Evolutionary conservation across 2,888 invertebrate genomes (phyloP).

Genomic region (Ferdinandea cuprea): DNA sequence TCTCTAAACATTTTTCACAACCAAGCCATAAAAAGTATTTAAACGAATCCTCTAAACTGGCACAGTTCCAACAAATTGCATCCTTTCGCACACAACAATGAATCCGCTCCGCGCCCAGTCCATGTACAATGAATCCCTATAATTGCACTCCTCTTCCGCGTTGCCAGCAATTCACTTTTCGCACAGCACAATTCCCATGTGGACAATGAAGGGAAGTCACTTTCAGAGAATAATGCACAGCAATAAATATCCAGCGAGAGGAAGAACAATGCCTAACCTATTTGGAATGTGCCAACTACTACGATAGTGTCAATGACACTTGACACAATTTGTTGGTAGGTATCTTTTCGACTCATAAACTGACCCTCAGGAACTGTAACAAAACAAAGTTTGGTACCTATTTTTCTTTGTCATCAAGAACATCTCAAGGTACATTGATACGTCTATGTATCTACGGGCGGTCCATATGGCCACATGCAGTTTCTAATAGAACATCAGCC

Average conservation of each 20-base stretch:
- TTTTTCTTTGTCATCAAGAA: slow-evolving; percentile 28
- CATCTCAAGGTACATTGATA: too few relatives aligned
- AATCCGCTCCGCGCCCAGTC: background rate
- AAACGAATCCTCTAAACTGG: background rate
- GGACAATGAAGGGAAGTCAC: slow-evolving; percentile 52
- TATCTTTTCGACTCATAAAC: background rate
- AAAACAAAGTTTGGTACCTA: background rate
- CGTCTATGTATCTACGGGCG: background rate
- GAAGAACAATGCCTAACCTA: slow-evolving; percentile 34
- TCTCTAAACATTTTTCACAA: too few relatives aligned
- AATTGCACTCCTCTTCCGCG: slow-evolving; percentile 40
- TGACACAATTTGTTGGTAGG: slow-evolving; percentile 30
- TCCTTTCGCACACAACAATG: slow-evolving; percentile 27
- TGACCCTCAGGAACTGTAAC: slow-evolving; percentile 16
- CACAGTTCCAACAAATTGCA: slow-evolving; percentile 26
- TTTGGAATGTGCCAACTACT: background rate
- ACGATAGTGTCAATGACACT: slow-evolving; percentile 47
- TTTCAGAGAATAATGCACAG: slow-evolving; percentile 40
- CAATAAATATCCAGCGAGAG: slow-evolving; percentile 49
- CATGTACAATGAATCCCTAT: slow-evolving; percentile 5
- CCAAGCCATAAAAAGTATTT: too few relatives aligned
- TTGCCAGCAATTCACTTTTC: slow-evolving; percentile 36
- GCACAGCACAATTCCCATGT: slow-evolving; percentile 38
- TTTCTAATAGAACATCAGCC: slow-evolving; percentile 7
- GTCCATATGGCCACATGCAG: slow-evolving; percentile 11